Evolutionary conservation across 2,797 vertebrate genomes (phyloP).

Genomic region (Phaenicophaeus curvirostris): DNA sequence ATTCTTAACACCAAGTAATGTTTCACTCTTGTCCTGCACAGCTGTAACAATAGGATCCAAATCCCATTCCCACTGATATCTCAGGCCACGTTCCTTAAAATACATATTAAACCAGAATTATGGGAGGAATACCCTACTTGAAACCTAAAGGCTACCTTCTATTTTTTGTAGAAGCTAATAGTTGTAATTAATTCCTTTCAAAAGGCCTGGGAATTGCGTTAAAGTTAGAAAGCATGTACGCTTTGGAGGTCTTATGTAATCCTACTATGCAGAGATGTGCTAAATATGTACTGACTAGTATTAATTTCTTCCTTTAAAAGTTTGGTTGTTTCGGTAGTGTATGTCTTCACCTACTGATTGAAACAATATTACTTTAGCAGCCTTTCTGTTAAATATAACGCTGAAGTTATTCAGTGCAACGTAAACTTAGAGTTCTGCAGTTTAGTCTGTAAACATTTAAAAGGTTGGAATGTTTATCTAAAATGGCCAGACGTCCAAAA

Average conservation of each 20-base stretch:
- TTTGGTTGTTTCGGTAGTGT: not conserved
- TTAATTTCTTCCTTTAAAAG: not conserved
- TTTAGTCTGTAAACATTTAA: slow-evolving; percentile 59
- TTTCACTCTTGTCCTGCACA: not conserved
- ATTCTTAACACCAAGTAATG: not conserved
- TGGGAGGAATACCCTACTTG: not conserved
- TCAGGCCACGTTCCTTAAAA: not conserved
- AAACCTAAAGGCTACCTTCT: not conserved
- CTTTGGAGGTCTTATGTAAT: not conserved
- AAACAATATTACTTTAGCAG: slow-evolving; percentile 50
- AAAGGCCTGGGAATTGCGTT: not conserved
- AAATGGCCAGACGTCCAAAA: slow-evolving; percentile 13
- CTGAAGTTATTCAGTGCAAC: slow-evolving; percentile 30
- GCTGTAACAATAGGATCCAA: not conserved
- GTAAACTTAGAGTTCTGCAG: slow-evolving; percentile 46
- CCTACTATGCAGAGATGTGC: not conserved
- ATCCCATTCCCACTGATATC: not conserved
- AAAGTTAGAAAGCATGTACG: not conserved
- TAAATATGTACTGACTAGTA: not conserved
- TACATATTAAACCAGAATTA: not conserved
- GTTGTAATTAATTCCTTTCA: not conserved
- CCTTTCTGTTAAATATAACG: slow-evolving; percentile 21
- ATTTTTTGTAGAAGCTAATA: not conserved
- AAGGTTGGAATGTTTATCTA: slow-evolving; percentile 53
- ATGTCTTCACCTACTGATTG: slow-evolving; percentile 40